Conservation (phyloP, 2,797 vertebrate genomes). For the Danio tinwini region DNA sequence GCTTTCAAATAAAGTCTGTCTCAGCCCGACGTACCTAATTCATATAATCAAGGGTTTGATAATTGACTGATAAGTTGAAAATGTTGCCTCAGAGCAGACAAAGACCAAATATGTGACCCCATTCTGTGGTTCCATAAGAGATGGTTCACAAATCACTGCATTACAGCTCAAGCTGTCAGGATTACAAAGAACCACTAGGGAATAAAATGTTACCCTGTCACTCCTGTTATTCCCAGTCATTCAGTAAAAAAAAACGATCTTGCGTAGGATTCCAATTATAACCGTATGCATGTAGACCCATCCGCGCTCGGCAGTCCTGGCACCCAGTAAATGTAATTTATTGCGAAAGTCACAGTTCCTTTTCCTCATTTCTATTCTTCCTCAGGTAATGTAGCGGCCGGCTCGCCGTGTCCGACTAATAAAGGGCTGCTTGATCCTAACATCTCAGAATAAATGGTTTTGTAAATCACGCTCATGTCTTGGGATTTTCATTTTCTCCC, state of each 20-base stretch:
- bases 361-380: constrained; percentile 52
- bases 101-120: constrained; percentile 27
- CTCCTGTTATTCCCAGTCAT: constrained; percentile 53
- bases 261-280: constrained; percentile 63
- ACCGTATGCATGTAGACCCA: constrained; percentile 34
- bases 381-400: constrained; percentile 45
- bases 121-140: constrained; percentile 18
- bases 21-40: not conserved
- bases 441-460: constrained; percentile 54
- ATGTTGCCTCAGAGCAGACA: constrained; percentile 15
- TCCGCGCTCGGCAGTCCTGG: constrained; percentile 14
- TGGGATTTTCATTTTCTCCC: constrained; percentile 49
- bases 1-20: constrained; percentile 2
- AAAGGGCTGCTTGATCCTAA: constrained; percentile 55
- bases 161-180: constrained; percentile 26
- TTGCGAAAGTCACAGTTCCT: constrained; percentile 53
- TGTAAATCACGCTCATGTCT: constrained; percentile 54
- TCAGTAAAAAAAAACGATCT: constrained; percentile 47
- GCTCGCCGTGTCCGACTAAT: constrained; percentile 50
- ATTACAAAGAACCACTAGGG: constrained; percentile 31
- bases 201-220: constrained; percentile 55
- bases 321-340: constrained; percentile 57
- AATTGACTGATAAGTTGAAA: constrained; percentile 32
- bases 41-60: constrained; percentile 27
- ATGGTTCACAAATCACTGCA: constrained; percentile 26